Percentiles rank a stretch among this genome's conserved stretches.
Conservation (phyloP, 2,113 vertebrate species). For the Chloropsis cyanopogon region DNA sequence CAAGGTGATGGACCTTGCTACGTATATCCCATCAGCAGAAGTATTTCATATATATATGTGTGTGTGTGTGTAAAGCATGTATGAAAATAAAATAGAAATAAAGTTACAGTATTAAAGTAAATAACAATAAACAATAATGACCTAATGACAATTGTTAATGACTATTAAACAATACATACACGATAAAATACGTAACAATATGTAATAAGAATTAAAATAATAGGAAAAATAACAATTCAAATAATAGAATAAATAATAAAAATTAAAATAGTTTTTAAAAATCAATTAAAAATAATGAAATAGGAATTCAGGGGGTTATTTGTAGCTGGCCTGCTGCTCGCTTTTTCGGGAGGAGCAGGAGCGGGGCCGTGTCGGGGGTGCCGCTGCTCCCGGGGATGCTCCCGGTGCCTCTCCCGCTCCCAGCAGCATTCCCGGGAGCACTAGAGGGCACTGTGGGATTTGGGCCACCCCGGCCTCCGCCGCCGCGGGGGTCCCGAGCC, state of each 20-base stretch:
- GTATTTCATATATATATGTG: background rate
- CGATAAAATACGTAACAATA: rapidly evolving
- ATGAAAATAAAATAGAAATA: background rate
- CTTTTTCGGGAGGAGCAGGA: background rate
- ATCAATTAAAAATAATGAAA: rapidly evolving
- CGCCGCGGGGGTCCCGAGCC: conserved; percentile 51
- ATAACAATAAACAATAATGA: background rate
- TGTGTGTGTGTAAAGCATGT: background rate
- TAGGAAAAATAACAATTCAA: background rate
- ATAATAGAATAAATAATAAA: background rate
- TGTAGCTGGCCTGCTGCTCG: background rate
- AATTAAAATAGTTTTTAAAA: rapidly evolving
- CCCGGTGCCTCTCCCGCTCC: background rate
- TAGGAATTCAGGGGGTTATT: background rate
- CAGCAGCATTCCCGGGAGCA: conserved; percentile 62
- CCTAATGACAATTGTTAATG: too few relatives aligned
- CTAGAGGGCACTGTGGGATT: conserved; percentile 92
- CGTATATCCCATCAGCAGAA: background rate
- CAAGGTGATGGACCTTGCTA: background rate
- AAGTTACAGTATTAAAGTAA: background rate
- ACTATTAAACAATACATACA: background rate
- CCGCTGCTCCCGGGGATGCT: background rate
- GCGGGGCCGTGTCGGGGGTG: background rate
- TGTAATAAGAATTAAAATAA: background rate
- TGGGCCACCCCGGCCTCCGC: conserved; percentile 75